Conservation (phyloP, 2,888 invertebrate species). For the Orchesellides sinensis region DNA sequence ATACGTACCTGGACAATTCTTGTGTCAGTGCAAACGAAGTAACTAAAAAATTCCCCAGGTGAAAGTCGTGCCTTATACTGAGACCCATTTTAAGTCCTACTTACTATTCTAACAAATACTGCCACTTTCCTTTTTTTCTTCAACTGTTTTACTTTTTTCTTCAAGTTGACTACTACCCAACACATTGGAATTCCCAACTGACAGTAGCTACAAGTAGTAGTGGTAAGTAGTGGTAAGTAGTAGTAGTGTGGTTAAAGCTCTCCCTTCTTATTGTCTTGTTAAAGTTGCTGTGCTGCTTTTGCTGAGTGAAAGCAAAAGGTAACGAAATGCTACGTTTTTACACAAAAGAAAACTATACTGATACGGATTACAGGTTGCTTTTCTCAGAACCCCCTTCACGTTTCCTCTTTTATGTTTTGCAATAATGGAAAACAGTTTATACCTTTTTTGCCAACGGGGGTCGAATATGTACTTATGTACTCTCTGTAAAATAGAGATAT, state of each 20-base stretch:
- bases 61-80: conserved; percentile 32
- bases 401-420: conserved; percentile 35
- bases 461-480: too few relatives aligned
- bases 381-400: conserved; percentile 33
- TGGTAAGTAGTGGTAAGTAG: conserved; percentile 20
- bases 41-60: conserved; percentile 34
- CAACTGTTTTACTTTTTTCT: conserved; percentile 45
- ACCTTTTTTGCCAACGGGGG: too few relatives aligned
- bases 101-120: conserved; percentile 54
- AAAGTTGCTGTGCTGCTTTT: too few relatives aligned
- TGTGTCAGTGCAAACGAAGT: too few relatives aligned
- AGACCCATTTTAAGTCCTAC: conserved; percentile 42
- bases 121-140: conserved; percentile 40
- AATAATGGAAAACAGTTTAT: conserved; percentile 51
- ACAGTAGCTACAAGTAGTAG: conserved; percentile 54
- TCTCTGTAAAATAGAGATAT: too few relatives aligned
- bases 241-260: conserved; percentile 35
- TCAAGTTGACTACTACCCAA: conserved; percentile 16
- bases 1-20: too few relatives aligned
- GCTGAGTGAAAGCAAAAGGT: conserved; percentile 48
- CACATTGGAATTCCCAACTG: conserved; percentile 55
- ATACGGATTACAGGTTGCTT: conserved; percentile 58
- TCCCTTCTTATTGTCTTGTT: conserved; percentile 34
- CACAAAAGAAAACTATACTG: conserved; percentile 21
- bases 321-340: conserved; percentile 42